These are phyloP conservation scores for Arenaria interpres DNA, from an alignment of 2,113 vertebrate genomes.

Conservation along the genomic window DNA sequence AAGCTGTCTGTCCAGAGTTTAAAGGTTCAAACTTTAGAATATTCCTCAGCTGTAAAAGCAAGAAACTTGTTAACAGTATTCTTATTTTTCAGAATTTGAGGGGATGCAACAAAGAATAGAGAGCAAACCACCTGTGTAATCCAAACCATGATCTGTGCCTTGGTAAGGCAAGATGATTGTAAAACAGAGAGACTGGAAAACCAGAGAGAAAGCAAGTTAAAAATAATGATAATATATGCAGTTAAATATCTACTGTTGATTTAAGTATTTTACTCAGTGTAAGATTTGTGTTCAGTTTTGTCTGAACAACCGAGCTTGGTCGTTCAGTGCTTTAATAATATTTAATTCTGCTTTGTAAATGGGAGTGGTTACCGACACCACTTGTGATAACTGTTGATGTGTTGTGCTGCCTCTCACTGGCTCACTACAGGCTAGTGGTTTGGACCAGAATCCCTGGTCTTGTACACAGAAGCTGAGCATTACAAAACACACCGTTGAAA, in stretches of 20 bases:
- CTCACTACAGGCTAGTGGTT: not conserved
- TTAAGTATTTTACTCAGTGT: not conserved
- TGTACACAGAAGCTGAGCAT: not conserved
- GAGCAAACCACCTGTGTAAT: not conserved
- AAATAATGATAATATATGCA: not conserved
- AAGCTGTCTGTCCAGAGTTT: not conserved
- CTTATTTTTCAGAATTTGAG: not conserved
- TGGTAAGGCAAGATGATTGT: not conserved
- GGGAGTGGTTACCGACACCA: not conserved
- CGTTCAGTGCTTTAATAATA: not conserved
- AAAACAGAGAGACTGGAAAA: not conserved
- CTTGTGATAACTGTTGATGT: not conserved
- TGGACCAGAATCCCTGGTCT: not conserved
- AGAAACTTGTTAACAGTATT: not conserved
- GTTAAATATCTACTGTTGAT: not conserved
- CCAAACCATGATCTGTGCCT: not conserved
- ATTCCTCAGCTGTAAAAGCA: not conserved
- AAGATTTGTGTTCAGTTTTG: not conserved
- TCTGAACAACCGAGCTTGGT: not conserved
- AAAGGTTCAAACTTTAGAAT: conserved; percentile 3
- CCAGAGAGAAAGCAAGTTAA: not conserved
- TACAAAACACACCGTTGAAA: not conserved
- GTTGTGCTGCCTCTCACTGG: not conserved
- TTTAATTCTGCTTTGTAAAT: not conserved
- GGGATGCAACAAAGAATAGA: not conserved